Conservation (phyloP, 2,888 invertebrate species). For the Cheilosia variabilis region DNA sequence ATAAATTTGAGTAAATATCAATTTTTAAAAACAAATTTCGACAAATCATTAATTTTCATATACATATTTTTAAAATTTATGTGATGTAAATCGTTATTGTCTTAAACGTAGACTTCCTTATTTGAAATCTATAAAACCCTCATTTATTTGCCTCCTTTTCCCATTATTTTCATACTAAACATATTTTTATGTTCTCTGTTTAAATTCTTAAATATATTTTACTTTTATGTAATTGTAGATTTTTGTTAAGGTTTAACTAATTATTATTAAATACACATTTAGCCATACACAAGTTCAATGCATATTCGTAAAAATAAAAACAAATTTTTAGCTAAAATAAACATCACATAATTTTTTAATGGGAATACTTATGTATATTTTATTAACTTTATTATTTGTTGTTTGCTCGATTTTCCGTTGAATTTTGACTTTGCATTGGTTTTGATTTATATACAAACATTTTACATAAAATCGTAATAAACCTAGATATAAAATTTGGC, state of each 20-base stretch:
- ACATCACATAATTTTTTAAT: not conserved
- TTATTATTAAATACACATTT: constrained; percentile 50
- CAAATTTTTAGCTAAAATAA: not conserved
- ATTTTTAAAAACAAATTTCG: not conserved
- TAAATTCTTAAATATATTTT: constrained; percentile 45
- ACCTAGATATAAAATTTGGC: constrained; percentile 72
- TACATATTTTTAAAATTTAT: not conserved
- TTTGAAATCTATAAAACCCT: constrained; percentile 39
- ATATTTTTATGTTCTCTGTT: constrained; percentile 10
- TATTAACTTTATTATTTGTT: constrained; percentile 8
- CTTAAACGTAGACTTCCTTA: constrained; percentile 67
- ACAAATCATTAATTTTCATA: not conserved
- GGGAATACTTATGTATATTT: not conserved
- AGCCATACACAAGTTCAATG: constrained; percentile 46
- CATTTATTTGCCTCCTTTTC: constrained; percentile 7
- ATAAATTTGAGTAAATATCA: too few species aligned
- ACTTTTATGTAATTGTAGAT: constrained; percentile 45
- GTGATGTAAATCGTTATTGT: constrained; percentile 62
- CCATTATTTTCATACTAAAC: not conserved
- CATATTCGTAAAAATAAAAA: not conserved
- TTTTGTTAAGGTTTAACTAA: constrained; percentile 56
- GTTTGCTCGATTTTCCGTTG: constrained; percentile 12
- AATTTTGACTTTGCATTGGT: constrained; percentile 10
- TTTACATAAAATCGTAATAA: constrained; percentile 70
- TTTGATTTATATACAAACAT: constrained; percentile 66